Conservation (phyloP, 2,888 invertebrate species). For the Ichneumoninae sp. region DNA sequence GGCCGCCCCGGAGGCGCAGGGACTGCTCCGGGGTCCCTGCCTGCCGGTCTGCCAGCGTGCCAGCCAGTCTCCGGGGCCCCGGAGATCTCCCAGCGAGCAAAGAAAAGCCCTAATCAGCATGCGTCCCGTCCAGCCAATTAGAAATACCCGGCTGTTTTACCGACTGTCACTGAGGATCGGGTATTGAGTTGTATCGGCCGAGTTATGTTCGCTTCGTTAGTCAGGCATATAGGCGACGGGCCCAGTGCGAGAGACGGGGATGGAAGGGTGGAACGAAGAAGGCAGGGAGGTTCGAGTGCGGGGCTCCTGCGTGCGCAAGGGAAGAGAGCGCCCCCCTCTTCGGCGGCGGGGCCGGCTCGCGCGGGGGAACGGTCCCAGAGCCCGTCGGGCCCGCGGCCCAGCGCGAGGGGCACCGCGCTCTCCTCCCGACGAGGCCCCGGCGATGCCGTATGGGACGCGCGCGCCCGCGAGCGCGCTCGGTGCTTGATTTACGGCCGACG, state of each 20-base stretch:
- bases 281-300: conserved; percentile 46
- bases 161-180: conserved; percentile 82
- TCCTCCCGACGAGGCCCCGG: conserved; percentile 47
- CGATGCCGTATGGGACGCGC: conserved; percentile 63
- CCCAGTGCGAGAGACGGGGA: conserved; percentile 28
- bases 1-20: conserved; percentile 67
- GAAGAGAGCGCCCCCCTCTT: conserved; percentile 24
- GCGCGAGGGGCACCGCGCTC: conserved; percentile 36
- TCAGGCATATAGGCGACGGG: conserved; percentile 56
- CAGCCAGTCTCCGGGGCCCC: conserved; percentile 48
- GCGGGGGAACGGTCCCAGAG: conserved; percentile 50
- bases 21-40: conserved; percentile 23
- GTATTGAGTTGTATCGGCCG: conserved; percentile 84
- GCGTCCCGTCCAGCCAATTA: conserved; percentile 83
- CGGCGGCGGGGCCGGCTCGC: not conserved
- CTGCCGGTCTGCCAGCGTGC: conserved; percentile 52
- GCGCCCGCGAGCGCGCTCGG: conserved; percentile 68
- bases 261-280: conserved; percentile 48
- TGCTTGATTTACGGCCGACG: conserved; percentile 83
- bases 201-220: conserved; percentile 84
- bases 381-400: conserved; percentile 28
- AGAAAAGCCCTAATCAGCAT: conserved; percentile 83
- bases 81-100: conserved; percentile 72
- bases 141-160: conserved; percentile 84
- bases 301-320: conserved; percentile 38